Evolutionary conservation across 2,113 vertebrate genomes (phyloP).

Genomic region (Ctenomys sociabilis): DNA sequence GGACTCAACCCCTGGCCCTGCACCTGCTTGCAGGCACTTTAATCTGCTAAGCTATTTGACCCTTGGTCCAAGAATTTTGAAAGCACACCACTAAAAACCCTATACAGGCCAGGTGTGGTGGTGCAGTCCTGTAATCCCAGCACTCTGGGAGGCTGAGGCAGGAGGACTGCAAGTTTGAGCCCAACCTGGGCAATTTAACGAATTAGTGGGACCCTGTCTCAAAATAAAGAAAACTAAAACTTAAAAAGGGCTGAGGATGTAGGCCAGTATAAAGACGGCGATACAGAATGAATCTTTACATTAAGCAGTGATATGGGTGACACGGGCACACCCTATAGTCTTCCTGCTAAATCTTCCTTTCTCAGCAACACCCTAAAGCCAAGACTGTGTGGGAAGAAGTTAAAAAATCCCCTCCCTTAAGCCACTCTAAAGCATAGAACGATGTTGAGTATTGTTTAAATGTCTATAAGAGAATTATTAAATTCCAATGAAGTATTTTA

Average conservation of each 20-base stretch:
- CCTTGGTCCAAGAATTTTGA: neutral
- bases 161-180: neutral
- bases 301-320: neutral
- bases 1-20: too few species aligned
- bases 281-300: neutral
- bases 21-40: too few species aligned
- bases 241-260: neutral
- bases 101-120: neutral
- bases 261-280: neutral
- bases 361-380: neutral
- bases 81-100: neutral
- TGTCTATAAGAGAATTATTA: neutral
- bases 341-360: neutral
- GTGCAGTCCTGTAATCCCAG: neutral
- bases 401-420: neutral
- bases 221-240: neutral
- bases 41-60: too few species aligned
- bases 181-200: neutral
- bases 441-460: neutral
- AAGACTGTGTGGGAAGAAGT: neutral
- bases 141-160: neutral
- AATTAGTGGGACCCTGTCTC: neutral
- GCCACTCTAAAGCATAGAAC: neutral
- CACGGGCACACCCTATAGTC: fast-evolving
- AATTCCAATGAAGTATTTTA: neutral